phyloP scores from a whole-genome alignment of 2,888 invertebrate genomes.

The Globia sparganii region DNA sequence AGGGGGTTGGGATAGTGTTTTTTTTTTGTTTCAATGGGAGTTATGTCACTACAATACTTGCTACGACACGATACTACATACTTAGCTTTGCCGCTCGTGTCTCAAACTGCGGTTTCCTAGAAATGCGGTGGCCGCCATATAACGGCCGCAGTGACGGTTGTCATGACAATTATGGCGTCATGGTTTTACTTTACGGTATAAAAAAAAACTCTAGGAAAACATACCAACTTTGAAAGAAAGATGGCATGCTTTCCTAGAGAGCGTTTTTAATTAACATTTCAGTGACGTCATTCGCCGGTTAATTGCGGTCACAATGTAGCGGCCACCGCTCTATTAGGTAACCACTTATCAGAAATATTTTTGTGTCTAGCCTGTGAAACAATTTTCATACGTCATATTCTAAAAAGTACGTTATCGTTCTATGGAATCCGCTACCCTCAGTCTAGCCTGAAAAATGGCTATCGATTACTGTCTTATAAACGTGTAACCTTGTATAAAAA shows the following conservation, averaged over 20 bases:
- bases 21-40: background rate
- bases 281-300: background rate
- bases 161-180: background rate
- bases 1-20: background rate
- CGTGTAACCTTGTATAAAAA: slow-evolving; percentile 32
- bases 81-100: background rate
- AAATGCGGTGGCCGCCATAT: too few species aligned
- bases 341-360: background rate
- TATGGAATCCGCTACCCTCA: background rate
- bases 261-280: background rate
- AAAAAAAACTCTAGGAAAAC: background rate
- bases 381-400: background rate
- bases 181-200: background rate
- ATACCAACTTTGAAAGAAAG: too few species aligned
- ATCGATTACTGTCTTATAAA: slow-evolving; percentile 25
- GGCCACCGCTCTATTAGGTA: background rate
- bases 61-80: too few species aligned
- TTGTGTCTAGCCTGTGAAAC: background rate
- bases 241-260: too few species aligned
- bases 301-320: background rate
- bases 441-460: slow-evolving; percentile 11
- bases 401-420: background rate
- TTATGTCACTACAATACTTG: background rate
- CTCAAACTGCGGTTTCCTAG: too few species aligned
- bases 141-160: background rate